A percentile compares a stretch with the other conserved stretches of the same genome.
Conservation (phyloP, 2,888 invertebrate species). For the Schizaphis graminum region DNA sequence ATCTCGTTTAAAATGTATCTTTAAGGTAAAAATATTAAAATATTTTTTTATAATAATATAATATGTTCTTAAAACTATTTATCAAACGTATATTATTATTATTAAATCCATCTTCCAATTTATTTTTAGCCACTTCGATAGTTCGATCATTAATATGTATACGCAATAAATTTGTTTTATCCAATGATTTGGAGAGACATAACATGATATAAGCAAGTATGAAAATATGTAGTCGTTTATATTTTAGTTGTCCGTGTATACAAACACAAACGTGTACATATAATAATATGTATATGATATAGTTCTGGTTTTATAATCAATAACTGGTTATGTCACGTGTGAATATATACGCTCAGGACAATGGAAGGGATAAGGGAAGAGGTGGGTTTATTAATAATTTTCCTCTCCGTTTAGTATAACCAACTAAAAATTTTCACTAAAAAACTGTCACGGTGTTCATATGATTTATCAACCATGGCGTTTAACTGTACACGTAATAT, state of each 20-base stretch:
- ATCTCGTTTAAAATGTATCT: neutral
- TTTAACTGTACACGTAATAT: conserved; percentile 27
- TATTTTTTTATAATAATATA: neutral
- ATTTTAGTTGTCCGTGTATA: neutral
- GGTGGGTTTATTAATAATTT: conserved; percentile 47
- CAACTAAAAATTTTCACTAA: conserved; percentile 10
- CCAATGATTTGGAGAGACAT: neutral
- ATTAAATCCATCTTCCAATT: neutral
- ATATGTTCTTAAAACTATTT: neutral
- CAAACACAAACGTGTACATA: neutral
- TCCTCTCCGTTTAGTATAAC: conserved; percentile 55
- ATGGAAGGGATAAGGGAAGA: conserved; percentile 18
- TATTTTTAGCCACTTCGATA: neutral
- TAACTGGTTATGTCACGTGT: conserved; percentile 62
- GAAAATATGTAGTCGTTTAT: conserved; percentile 28
- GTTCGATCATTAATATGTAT: neutral
- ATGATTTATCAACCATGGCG: conserved; percentile 49
- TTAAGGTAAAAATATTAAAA: neutral
- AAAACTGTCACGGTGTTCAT: conserved; percentile 33
- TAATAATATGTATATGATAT: conserved; percentile 24
- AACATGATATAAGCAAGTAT: neutral
- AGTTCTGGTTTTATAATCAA: conserved; percentile 60
- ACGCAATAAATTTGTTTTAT: neutral
- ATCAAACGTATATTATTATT: neutral
- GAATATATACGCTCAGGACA: neutral